A percentile compares a stretch with the other conserved stretches of the same genome.
Conservation (phyloP, 2,113 vertebrate species). For the Anguilla japonica region DNA sequence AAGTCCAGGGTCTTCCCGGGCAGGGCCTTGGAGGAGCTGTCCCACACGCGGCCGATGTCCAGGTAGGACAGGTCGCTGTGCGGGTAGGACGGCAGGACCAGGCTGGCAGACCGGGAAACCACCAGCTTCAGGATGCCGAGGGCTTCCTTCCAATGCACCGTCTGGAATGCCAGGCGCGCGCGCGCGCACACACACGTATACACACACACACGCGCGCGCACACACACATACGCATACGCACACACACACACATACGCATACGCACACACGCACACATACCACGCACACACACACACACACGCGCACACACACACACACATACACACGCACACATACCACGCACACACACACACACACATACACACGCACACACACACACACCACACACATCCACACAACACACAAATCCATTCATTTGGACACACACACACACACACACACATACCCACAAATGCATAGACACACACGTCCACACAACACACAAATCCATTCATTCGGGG, state of each 20-base stretch:
- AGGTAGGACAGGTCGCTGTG: conserved; percentile 79
- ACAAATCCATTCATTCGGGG: neutral
- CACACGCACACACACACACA: conserved; percentile 73
- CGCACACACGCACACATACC: conserved; percentile 60
- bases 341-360: conserved; percentile 49
- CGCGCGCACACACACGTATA: neutral
- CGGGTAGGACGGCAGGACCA: conserved; percentile 81
- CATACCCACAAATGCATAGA: conserved; percentile 54
- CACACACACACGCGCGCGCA: conserved; percentile 73
- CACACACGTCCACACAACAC: neutral
- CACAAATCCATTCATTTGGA: conserved; percentile 26
- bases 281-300: conserved; percentile 60
- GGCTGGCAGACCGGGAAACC: conserved; percentile 87
- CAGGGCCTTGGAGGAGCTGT: conserved; percentile 85
- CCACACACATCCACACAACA: conserved; percentile 73
- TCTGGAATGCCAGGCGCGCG: conserved; percentile 61
- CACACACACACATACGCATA: conserved; percentile 80
- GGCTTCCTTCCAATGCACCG: conserved; percentile 87
- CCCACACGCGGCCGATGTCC: conserved; percentile 85
- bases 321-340: conserved; percentile 73
- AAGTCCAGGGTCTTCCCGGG: conserved; percentile 93
- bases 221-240: conserved; percentile 75
- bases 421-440: conserved; percentile 33
- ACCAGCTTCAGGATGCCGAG: conserved; percentile 88
- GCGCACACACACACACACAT: neutral